A percentile compares a stretch with the other conserved stretches of the same genome.
Evolutionary conservation across 2,113 vertebrate species (phyloP).

Genomic region (Saimiri boliviensis): DNA sequence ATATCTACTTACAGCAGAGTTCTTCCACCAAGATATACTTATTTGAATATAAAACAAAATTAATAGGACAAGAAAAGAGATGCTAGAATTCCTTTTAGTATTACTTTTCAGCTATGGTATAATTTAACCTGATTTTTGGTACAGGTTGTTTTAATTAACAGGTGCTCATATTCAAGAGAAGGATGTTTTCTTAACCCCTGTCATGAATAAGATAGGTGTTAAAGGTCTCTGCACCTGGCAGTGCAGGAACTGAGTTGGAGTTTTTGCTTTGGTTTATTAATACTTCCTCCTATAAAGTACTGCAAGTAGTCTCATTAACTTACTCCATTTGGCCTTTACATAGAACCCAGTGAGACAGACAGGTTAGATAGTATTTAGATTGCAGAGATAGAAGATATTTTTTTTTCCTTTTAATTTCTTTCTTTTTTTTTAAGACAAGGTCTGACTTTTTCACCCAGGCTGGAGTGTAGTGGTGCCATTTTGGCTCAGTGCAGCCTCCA

Average conservation of each 20-base stretch:
- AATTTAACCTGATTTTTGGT: conserved; percentile 8
- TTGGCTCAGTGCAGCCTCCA: no score
- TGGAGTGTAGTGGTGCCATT: no score
- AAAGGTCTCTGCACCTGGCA: background rate
- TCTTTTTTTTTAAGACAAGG: no score
- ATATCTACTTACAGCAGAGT: background rate
- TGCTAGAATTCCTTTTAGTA: conserved; percentile 8
- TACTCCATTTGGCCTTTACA: background rate
- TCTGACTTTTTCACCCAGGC: no score
- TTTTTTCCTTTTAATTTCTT: background rate
- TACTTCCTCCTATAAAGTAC: background rate
- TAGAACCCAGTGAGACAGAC: background rate
- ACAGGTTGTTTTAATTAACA: background rate
- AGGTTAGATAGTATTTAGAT: background rate
- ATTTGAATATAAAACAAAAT: background rate
- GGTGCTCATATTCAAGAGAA: background rate
- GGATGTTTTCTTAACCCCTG: background rate
- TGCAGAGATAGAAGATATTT: background rate
- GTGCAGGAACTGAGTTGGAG: background rate
- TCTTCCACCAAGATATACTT: background rate
- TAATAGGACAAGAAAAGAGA: background rate
- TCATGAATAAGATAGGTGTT: background rate
- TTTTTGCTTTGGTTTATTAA: background rate
- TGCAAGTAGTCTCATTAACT: background rate
- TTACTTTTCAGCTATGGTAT: background rate